Base-by-base conservation (phyloP, 1,140 invertebrate genomes). In the Ostrea edulis region DNA sequence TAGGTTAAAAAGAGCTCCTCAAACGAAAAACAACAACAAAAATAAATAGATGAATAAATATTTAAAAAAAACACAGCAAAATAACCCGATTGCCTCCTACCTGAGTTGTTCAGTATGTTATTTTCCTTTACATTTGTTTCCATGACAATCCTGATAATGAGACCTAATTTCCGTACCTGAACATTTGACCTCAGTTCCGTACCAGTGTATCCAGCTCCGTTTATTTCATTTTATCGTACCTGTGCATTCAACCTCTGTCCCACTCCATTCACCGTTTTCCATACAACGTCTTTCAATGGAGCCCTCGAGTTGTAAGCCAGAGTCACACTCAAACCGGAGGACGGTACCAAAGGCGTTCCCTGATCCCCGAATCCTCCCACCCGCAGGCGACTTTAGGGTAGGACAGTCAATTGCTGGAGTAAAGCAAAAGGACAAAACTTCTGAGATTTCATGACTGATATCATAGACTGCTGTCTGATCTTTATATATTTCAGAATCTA, bases 271-370 rank as follows among this genome's bases (percentile, higher is more conserved):
- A 93, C 97, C 97, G 95, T 99, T 98, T 3, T 98, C 98, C 92
- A 98, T 97, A 95, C 98, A 99, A 71, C 97, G 96, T 93, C 98
- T 96, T 8, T 98, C 98, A 5, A 96, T 96, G 87, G 97, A 97
- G 0, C 98, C 98, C 0, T 98, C 96, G n/a, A 99, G 96, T 52
- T 97, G 97, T 95, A 97, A 99, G 0, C 98, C 98, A 93, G 98
- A 97, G 91, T 97, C 97, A 95, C 98, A 99, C 92, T 98, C 98
- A 95, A 99, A 99, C 65, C 97, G 97, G 7, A 99, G 97, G 85
- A 98, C 97, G 0, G 98, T 98, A 93, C 98, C 98, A 96, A 98
- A 99, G 2, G 97, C 97, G 90, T 97, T 97, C n/a, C 98, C 98
- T 0, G 97, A 98, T 95, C 97, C 98, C 89, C 98, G 97, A 81